Evolutionary conservation across 1,140 invertebrate genomes (phyloP).

Genomic region (Drosophila mauritiana): DNA sequence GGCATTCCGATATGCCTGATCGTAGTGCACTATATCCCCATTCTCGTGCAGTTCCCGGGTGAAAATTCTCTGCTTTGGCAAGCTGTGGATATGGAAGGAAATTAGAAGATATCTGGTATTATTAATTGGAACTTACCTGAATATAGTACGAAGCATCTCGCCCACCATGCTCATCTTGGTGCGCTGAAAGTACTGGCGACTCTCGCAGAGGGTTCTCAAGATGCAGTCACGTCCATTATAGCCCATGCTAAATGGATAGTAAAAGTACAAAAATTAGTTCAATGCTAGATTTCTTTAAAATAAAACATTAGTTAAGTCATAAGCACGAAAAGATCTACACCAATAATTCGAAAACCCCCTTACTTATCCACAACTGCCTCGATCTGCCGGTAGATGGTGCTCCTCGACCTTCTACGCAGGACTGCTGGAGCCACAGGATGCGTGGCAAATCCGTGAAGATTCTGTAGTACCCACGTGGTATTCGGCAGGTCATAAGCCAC

Average conservation of each 20-base stretch:
- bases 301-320: too few species aligned
- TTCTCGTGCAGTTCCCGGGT: conserved; percentile 87
- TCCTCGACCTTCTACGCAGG: conserved; percentile 86
- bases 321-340: too few species aligned
- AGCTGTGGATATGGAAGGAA: conserved; percentile 77
- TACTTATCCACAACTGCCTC: conserved; percentile 85
- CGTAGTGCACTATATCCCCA: conserved; percentile 88
- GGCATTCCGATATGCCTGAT: conserved; percentile 86
- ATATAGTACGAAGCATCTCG: conserved; percentile 75
- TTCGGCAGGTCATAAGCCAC: conserved; percentile 91
- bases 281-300: too few species aligned
- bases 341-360: conserved; percentile 41
- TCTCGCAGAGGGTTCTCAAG: conserved; percentile 90
- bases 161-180: conserved; percentile 85
- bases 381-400: conserved; percentile 86
- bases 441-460: conserved; percentile 77
- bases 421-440: conserved; percentile 85
- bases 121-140: conserved; percentile 51
- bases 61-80: conserved; percentile 88
- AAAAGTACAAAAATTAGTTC: background rate
- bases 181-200: conserved; percentile 87
- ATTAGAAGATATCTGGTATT: background rate
- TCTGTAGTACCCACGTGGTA: conserved; percentile 87
- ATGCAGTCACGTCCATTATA: conserved; percentile 89
- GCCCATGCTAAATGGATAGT: conserved; percentile 64